phyloP scores from a whole-genome alignment of 2,113 vertebrate species.

The Patagioenas fasciata region DNA sequence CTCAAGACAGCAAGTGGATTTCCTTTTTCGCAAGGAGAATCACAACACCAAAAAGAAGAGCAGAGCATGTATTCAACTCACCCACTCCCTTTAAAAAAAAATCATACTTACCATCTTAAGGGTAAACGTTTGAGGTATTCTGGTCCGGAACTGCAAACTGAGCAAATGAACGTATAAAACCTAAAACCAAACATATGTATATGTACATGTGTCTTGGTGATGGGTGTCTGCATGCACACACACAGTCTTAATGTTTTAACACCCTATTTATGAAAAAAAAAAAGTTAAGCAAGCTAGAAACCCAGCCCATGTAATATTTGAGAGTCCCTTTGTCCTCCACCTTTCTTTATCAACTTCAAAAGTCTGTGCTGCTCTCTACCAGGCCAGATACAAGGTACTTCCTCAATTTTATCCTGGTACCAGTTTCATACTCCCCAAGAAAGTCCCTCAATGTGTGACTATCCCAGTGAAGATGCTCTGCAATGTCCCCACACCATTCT shows the following conservation, averaged over 20 bases:
- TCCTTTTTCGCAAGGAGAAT: neutral
- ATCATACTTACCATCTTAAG: slow-evolving; percentile 88
- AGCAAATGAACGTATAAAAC: slow-evolving; percentile 99
- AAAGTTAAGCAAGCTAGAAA: neutral
- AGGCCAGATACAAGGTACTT: neutral
- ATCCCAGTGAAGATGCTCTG: neutral
- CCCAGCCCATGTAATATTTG: neutral
- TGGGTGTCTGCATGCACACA: neutral
- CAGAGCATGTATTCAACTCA: neutral
- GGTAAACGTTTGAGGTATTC: slow-evolving; percentile 97
- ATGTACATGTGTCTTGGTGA: neutral
- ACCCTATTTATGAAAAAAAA: neutral
- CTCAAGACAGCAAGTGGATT: neutral
- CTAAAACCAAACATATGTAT: slow-evolving; percentile 67
- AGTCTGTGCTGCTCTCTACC: neutral
- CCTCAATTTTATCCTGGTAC: neutral
- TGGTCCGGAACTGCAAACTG: slow-evolving; percentile 97
- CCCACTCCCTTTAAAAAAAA: neutral
- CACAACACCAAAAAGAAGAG: neutral
- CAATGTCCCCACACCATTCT: neutral
- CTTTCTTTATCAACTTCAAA: neutral
- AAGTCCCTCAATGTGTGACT: neutral
- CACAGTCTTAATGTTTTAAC: neutral
- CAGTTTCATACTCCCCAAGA: neutral
- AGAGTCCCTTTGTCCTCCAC: neutral